Evolutionary conservation across 2,888 invertebrate species (phyloP).

Genomic region (Serripes groenlandicus): DNA sequence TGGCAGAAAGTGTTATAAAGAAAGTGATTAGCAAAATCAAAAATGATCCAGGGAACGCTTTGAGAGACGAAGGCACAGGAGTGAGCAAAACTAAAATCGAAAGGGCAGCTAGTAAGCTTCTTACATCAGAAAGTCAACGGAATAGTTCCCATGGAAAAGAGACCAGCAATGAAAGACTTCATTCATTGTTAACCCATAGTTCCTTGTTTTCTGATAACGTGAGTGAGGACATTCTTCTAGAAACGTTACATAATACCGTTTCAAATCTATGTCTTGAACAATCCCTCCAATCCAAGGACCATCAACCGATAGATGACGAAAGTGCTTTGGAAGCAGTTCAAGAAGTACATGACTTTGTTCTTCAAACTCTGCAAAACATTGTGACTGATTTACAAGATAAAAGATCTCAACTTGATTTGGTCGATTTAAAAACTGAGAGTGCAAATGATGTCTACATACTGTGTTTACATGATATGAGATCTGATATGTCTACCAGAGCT

Average conservation of each 20-base stretch:
- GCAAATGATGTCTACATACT: constrained; percentile 13
- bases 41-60: constrained; percentile 42
- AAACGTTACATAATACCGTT: constrained; percentile 70
- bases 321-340: constrained; percentile 14
- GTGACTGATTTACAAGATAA: constrained; percentile 68
- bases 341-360: constrained; percentile 69
- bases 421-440: constrained; percentile 18
- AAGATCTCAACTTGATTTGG: constrained; percentile 51
- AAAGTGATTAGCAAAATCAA: constrained; percentile 58
- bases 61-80: constrained; percentile 31
- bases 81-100: constrained; percentile 56
- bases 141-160: not conserved
- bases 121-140: not conserved
- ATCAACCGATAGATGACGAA: not conserved
- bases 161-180: not conserved
- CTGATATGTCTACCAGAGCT: constrained; percentile 25
- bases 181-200: constrained; percentile 15
- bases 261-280: constrained; percentile 70
- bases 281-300: constrained; percentile 38
- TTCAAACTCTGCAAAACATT: constrained; percentile 67
- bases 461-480: constrained; percentile 51
- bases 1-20: constrained; percentile 65
- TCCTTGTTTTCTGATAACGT: constrained; percentile 57
- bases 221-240: constrained; percentile 67
- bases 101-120: constrained; percentile 52